Conservation (phyloP, 2,797 vertebrate species). For the Antennarius maculatus region DNA sequence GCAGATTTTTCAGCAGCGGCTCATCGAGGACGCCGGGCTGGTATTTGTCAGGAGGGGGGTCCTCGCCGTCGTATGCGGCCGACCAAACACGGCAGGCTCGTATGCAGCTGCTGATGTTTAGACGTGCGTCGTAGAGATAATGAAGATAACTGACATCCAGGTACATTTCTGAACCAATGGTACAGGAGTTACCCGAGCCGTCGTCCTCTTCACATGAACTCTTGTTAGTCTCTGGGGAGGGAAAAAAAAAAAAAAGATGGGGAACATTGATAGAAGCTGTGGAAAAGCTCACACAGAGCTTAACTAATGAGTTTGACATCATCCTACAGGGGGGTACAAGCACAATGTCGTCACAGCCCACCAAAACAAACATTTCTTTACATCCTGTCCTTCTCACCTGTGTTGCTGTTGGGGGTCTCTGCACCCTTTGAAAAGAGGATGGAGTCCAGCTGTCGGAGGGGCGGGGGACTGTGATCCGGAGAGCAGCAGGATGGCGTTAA, state of each 20-base stretch:
- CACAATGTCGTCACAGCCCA: neutral
- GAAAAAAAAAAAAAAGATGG: conserved; percentile 30
- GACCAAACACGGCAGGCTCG: conserved; percentile 93
- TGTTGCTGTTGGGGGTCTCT: conserved; percentile 42
- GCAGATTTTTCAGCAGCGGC: conserved; percentile 43
- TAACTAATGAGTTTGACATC: conserved; percentile 1
- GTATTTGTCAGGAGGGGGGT: conserved; percentile 87
- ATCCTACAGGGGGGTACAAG: neutral
- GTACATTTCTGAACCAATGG: conserved; percentile 87
- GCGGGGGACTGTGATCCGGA: conserved; percentile 85
- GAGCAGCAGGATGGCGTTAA: conserved; percentile 93
- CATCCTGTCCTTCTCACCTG: conserved; percentile 52
- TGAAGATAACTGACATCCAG: conserved; percentile 96
- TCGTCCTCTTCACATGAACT: conserved; percentile 53
- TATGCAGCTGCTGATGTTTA: conserved; percentile 85
- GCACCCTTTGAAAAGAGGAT: conserved; percentile 89
- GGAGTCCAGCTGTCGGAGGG: conserved; percentile 88
- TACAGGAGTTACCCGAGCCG: conserved; percentile 81
- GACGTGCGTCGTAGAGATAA: conserved; percentile 92
- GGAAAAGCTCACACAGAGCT: conserved; percentile 40
- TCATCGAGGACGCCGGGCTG: conserved; percentile 83
- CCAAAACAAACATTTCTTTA: neutral
- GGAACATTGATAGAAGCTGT: conserved; percentile 35
- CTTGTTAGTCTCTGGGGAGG: conserved; percentile 68
- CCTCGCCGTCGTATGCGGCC: conserved; percentile 90